Percentiles rank a stretch among this genome's conserved stretches.
These are phyloP conservation scores for Holocentrus rufus DNA, from an alignment of 2,797 vertebrate species.

Conservation along the genomic window DNA sequence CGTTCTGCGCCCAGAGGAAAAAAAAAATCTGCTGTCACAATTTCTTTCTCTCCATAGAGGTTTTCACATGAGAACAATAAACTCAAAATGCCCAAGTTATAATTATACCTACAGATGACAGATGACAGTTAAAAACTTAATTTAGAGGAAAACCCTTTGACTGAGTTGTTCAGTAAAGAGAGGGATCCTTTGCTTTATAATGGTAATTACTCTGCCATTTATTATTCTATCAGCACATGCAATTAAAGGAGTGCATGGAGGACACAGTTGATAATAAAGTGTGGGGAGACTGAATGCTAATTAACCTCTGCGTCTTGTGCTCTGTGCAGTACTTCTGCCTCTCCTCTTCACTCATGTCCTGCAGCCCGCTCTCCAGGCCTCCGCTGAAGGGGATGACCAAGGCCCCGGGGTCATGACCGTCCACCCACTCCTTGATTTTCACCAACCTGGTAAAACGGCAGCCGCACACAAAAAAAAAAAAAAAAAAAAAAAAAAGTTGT, in stretches of 20 bases:
- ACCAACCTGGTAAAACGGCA: conserved; percentile 85
- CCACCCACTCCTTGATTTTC: conserved; percentile 98
- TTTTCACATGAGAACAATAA: conserved; percentile 92
- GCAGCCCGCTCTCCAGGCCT: conserved; percentile 90
- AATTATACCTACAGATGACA: conserved; percentile 99
- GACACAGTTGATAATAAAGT: conserved; percentile 99
- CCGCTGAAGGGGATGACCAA: conserved; percentile 95
- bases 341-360: conserved; percentile 91
- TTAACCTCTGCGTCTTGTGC: conserved; percentile 99
- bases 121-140: conserved; percentile 99
- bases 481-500: conserved; percentile 83
- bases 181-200: conserved; percentile 99
- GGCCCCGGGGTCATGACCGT: conserved; percentile 91
- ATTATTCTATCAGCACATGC: conserved; percentile 99
- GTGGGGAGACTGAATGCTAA: conserved; percentile 99
- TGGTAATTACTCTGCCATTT: conserved; percentile 99
- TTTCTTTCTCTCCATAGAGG: conserved; percentile 83
- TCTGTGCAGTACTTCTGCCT: conserved; percentile 91
- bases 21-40: conserved; percentile 81
- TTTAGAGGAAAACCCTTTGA: conserved; percentile 99
- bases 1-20: conserved; percentile 62
- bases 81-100: conserved; percentile 99
- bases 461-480: conserved; percentile 2
- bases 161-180: conserved; percentile 99
- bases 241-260: conserved; percentile 99